phyloP scores from a whole-genome alignment of 2,113 vertebrate species.

The Poeciliopsis retropinna region DNA sequence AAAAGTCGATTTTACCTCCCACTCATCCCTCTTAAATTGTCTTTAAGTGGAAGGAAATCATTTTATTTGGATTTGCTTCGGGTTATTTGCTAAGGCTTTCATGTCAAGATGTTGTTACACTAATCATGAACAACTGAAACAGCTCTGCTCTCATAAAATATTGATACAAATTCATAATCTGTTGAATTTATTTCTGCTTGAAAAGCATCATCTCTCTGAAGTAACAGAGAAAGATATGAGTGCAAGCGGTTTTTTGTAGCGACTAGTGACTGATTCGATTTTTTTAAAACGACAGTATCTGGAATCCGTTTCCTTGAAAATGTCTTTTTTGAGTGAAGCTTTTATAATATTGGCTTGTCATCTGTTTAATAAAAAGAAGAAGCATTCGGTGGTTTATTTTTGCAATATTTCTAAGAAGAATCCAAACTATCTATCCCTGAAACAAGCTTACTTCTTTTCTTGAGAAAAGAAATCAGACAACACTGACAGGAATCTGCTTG shows the following conservation, averaged over 20 bases:
- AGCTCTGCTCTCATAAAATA: conserved; percentile 53
- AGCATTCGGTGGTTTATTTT: neutral
- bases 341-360: neutral
- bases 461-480: conserved; percentile 1
- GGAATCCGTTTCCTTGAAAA: neutral
- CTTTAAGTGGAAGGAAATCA: too few relatives aligned
- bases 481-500: neutral
- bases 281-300: neutral
- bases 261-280: neutral
- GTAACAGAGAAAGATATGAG: neutral
- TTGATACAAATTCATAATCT: conserved; percentile 37
- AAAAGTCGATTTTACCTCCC: too few relatives aligned
- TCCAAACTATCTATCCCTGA: neutral
- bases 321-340: neutral
- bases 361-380: neutral
- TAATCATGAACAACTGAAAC: conserved; percentile 60
- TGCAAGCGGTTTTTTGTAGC: neutral
- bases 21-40: too few relatives aligned
- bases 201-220: conserved; percentile 47
- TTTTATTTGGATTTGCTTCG: too few relatives aligned
- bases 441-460: neutral
- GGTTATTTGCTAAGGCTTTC: neutral
- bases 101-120: conserved; percentile 44
- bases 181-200: conserved; percentile 39
- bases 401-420: conserved; percentile 15